Base-by-base conservation (phyloP, 2,888 invertebrate genomes). In the Athetis lepigone region DNA sequence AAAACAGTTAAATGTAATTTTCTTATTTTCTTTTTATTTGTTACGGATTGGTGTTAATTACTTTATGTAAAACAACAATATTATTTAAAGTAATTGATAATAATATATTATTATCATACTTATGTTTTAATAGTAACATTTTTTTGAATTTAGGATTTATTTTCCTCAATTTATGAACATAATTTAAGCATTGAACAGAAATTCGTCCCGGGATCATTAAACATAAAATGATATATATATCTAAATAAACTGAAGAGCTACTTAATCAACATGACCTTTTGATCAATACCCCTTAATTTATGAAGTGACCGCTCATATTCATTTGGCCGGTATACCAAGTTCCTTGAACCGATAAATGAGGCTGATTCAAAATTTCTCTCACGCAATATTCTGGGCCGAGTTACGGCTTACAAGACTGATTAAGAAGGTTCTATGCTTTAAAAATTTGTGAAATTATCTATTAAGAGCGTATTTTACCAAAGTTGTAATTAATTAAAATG, bases 361-460 rank as follows among this genome's bases (percentile, higher is more conserved):
- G 29, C 18, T 19, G 29, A 60, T 75, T 70, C 70, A 54, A 50
- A 61, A 70, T 70, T 75, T 70, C 62, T 19, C 62, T 75, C 75
- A 70, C 75, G 75, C 16, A 70, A 21, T 27, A 27, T 33, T 18
- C 62, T n/a, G 52, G 62, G 29, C 50, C 54, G 54, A 70, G 70
- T 75, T 61, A 51, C 37, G 43, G 40, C 47, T 70, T 45, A 18
- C 51, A 27, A 70, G 62, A 42, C 45, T 75, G 29, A 70, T 70
- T 75, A 70, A 36, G 52, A 19, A 37, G 29, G 18, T 61, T 69
- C 50, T 75, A 46, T 70, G 50, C 37, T 51, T 70, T 51, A 50
- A 61, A 19, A 61, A 39, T 46, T 42, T 57, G 18, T 19, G 8
- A 59, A 52, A 49, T 43, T 23, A 65, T 39, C 13, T 45, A 9